Evolutionary conservation across 2,888 invertebrate genomes (phyloP).

Genomic region (Acronicta alni): DNA sequence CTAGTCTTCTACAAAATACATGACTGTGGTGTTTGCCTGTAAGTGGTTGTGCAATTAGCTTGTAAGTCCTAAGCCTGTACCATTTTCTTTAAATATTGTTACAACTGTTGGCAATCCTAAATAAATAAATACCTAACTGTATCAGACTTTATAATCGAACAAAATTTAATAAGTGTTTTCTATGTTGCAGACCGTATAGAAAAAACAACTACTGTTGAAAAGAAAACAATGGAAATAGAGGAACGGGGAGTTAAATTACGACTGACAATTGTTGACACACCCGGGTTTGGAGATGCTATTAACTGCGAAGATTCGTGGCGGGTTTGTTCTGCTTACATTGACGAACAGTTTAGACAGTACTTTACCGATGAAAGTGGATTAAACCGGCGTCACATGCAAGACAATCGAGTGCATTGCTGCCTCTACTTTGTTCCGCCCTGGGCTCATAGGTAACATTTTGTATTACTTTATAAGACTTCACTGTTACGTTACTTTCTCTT

Average conservation of each 20-base stretch:
- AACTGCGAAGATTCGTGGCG: slow-evolving; percentile 98
- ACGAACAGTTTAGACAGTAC: slow-evolving; percentile 95
- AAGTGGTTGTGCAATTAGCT: too few relatives aligned
- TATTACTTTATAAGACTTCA: slow-evolving; percentile 36
- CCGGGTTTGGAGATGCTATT: slow-evolving; percentile 98
- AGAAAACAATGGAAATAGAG: slow-evolving; percentile 97
- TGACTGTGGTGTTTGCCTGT: too few relatives aligned
- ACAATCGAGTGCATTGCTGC: slow-evolving; percentile 98
- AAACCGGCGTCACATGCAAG: slow-evolving; percentile 97
- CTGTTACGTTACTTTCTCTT: slow-evolving; percentile 44
- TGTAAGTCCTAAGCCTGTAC: too few relatives aligned
- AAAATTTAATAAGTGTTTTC: slow-evolving; percentile 3
- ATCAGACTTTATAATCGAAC: too few relatives aligned
- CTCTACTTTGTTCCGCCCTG: slow-evolving; percentile 98
- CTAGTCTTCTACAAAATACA: too few relatives aligned
- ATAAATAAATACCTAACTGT: too few relatives aligned
- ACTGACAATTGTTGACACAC: slow-evolving; percentile 97
- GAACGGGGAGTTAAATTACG: slow-evolving; percentile 97
- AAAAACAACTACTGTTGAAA: slow-evolving; percentile 92
- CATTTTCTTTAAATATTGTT: too few relatives aligned
- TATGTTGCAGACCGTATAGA: slow-evolving; percentile 90
- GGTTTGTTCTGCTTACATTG: slow-evolving; percentile 96
- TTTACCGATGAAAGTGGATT: slow-evolving; percentile 98
- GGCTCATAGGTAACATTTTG: slow-evolving; percentile 94
- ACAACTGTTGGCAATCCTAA: too few relatives aligned